Evolutionary conservation across 2,797 vertebrate genomes (phyloP).

Genomic region (Eremophila alpestris): DNA sequence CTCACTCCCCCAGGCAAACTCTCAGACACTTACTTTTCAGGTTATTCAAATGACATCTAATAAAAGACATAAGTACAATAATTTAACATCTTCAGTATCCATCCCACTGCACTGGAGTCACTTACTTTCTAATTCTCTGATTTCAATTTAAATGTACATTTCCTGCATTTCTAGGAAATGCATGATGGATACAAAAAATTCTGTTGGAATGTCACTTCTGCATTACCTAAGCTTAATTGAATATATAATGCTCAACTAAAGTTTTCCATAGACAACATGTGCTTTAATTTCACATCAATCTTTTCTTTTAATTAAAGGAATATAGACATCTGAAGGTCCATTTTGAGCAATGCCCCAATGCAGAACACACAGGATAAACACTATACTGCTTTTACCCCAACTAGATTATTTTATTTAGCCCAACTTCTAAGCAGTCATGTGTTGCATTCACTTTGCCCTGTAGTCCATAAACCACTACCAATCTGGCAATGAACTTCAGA

Average conservation of each 20-base stretch:
- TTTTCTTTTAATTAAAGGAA: neutral
- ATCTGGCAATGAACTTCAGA: neutral
- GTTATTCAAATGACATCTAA: constrained; percentile 30
- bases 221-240: neutral
- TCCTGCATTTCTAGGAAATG: neutral
- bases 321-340: neutral
- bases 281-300: neutral
- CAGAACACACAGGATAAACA: neutral
- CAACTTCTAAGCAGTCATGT: neutral
- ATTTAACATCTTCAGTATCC: neutral
- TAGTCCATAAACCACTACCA: neutral
- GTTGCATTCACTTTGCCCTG: neutral
- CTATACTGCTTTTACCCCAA: neutral
- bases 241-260: neutral
- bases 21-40: neutral
- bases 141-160: neutral
- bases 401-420: neutral
- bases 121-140: neutral
- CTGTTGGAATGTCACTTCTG: neutral
- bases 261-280: neutral
- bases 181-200: neutral
- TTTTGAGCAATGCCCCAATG: neutral
- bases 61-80: neutral
- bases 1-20: neutral
- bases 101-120: neutral